These are phyloP conservation scores for Pollenia angustigena DNA, from an alignment of 2,888 invertebrate species.

Conservation along the genomic window DNA sequence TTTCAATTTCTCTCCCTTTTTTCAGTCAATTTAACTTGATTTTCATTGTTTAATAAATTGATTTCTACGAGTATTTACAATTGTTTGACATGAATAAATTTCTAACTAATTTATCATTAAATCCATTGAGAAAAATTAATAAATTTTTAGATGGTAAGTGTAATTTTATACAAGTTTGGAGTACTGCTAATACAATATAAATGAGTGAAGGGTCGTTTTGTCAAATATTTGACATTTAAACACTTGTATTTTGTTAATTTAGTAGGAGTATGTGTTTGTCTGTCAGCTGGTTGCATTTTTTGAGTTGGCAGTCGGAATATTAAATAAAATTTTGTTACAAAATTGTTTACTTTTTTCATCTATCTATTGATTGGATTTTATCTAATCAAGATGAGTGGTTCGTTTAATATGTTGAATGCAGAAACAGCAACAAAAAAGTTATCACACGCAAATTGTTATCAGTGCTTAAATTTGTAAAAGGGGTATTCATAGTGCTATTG, in stretches of 20 bases:
- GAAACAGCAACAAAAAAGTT: too few relatives aligned
- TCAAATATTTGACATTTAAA: conserved; percentile 25
- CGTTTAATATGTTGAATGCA: too few relatives aligned
- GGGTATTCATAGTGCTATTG: too few relatives aligned
- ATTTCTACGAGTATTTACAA: conserved; percentile 47
- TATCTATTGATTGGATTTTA: background rate
- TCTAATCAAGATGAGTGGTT: background rate
- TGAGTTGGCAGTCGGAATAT: too few relatives aligned
- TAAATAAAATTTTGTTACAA: background rate
- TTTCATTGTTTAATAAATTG: conserved; percentile 42
- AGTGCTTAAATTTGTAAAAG: too few relatives aligned
- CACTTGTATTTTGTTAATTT: conserved; percentile 20
- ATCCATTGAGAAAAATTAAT: conserved; percentile 70
- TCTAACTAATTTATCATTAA: conserved; percentile 61
- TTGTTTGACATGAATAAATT: conserved; percentile 69
- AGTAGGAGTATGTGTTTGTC: background rate
- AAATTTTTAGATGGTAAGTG: conserved; percentile 71
- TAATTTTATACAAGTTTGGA: background rate
- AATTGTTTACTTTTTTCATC: background rate
- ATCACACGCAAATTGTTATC: too few relatives aligned
- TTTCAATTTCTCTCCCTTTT: background rate
- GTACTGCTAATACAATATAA: background rate
- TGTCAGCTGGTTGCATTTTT: background rate
- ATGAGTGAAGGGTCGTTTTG: background rate
- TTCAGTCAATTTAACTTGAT: conserved; percentile 37